Base-by-base conservation (phyloP, 2,113 vertebrate species). In the Cynoglossus semilaevis region DNA sequence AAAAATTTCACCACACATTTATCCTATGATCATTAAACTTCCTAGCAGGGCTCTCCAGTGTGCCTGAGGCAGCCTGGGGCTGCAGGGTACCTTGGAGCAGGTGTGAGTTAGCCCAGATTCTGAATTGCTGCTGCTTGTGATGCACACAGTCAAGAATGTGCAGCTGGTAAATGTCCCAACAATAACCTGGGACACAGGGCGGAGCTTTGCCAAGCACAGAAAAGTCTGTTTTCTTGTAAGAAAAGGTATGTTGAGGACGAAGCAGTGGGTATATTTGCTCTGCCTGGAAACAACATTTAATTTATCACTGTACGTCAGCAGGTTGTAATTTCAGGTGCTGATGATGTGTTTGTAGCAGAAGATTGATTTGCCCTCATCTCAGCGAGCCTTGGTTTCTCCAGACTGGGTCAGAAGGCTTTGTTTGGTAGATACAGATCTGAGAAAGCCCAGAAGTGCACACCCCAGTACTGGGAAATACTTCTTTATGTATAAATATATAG, bases 101-200 rank as follows among this genome's bases (percentile, higher is more conserved):
- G 64, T 81, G 69, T 48, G 63, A 15, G 38, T 66, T 53, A 57
- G 36, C 58, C 56, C 46, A 65, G 18, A 58, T 73, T 73, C 49
- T 34, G 15, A n/a, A n/a, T 18, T 17, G 51, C 50, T 52, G 51
- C 52, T 42, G 46, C 43, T 63, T n/a, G 7, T 53, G 46, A n/a
- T 47, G 35, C 61, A 37, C 4, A 8, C 3, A 51, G 45, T 12
- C 22, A 11, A 15, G 47, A 49, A 58, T 14, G 5, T 55, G 64
- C 70, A 76, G 77, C 63, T 71, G 72, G 37, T 64, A 66, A 61
- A 72, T 55, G 56, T 63, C 49, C 52, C 72, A 49, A 38, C 12
- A 41, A 58, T 29, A 70, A 59, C 13, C 18, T 35, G 56, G 49
- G 52, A 50, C 22, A 18, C 2, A 10, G 17, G 44, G 45, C 29